These are phyloP conservation scores for Ictidomys tridecemlineatus DNA, from an alignment of 2,113 vertebrate species.

Conservation along the genomic window DNA sequence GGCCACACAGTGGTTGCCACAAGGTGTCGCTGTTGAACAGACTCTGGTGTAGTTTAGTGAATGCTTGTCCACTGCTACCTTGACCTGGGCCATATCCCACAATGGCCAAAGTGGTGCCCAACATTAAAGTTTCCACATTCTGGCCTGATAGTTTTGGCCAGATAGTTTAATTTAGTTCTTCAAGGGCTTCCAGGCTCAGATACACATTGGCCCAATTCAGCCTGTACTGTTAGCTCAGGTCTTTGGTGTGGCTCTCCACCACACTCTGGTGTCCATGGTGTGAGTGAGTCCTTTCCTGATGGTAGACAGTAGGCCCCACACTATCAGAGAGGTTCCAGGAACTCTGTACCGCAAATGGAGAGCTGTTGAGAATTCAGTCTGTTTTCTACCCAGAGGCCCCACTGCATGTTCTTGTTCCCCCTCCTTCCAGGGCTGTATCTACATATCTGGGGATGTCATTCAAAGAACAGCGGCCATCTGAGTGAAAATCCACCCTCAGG, in stretches of 20 bases:
- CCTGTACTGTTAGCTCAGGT: neutral
- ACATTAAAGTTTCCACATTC: neutral
- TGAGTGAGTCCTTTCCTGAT: neutral
- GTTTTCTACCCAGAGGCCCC: neutral
- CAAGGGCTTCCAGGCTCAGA: neutral
- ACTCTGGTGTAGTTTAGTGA: neutral
- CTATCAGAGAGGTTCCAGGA: neutral
- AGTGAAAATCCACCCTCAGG: neutral
- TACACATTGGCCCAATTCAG: neutral
- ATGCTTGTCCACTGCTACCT: fast-evolving
- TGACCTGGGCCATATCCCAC: neutral
- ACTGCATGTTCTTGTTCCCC: fast-evolving
- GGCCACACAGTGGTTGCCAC: neutral
- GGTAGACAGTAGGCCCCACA: neutral
- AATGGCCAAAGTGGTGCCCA: neutral
- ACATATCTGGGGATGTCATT: neutral
- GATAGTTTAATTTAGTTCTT: neutral
- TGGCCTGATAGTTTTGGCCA: neutral
- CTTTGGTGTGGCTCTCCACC: neutral
- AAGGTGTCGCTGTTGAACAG: neutral
- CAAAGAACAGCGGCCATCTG: neutral
- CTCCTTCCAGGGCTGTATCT: neutral
- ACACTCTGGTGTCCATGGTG: too few species aligned
- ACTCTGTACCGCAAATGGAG: neutral
- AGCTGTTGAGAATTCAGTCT: neutral